Percentiles rank a stretch among this genome's conserved stretches.
Evolutionary conservation across 92 coral and sea anemone genomes (phyloP).

Genomic region (Porites divaricata): DNA sequence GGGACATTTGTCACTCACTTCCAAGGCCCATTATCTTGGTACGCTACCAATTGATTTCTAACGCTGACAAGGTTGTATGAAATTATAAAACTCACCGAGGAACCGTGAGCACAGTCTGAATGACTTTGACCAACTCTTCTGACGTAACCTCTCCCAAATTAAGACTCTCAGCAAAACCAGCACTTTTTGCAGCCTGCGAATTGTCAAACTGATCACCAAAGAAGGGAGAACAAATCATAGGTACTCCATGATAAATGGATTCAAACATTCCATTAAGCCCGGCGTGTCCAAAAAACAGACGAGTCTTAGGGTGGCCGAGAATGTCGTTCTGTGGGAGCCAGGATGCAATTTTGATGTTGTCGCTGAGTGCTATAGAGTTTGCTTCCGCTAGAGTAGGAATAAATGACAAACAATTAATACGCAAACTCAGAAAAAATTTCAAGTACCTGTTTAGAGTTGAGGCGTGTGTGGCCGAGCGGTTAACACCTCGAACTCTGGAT

Average conservation of each 20-base stretch:
- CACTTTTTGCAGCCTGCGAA: constrained; percentile 17
- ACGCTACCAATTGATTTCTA: too few relatives aligned
- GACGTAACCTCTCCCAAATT: constrained; percentile 24
- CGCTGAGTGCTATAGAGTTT: constrained; percentile 8
- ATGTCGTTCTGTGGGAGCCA: constrained; percentile 73
- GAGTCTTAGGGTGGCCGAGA: constrained; percentile 54
- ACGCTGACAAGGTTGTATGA: not conserved
- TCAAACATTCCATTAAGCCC: constrained; percentile 58
- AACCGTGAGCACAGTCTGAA: constrained; percentile 27
- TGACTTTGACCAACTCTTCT: constrained; percentile 43
- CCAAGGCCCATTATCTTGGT: too few relatives aligned
- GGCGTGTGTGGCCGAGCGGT: too few relatives aligned
- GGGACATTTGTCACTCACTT: too few relatives aligned
- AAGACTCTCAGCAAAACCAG: constrained; percentile 36
- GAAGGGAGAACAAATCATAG: constrained; percentile 57
- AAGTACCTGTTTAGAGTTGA: too few relatives aligned
- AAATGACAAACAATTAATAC: too few relatives aligned
- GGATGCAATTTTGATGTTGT: constrained; percentile 42
- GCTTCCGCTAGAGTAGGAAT: not conserved
- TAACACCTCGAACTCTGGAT: too few relatives aligned
- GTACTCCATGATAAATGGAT: constrained; percentile 57
- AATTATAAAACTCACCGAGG: constrained; percentile 30
- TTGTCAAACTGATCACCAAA: constrained; percentile 63
- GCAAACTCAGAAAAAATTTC: too few relatives aligned
- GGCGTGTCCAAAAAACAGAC: constrained; percentile 47